phyloP scores from a whole-genome alignment of 1,140 invertebrate species.

The Periplaneta americana region DNA sequence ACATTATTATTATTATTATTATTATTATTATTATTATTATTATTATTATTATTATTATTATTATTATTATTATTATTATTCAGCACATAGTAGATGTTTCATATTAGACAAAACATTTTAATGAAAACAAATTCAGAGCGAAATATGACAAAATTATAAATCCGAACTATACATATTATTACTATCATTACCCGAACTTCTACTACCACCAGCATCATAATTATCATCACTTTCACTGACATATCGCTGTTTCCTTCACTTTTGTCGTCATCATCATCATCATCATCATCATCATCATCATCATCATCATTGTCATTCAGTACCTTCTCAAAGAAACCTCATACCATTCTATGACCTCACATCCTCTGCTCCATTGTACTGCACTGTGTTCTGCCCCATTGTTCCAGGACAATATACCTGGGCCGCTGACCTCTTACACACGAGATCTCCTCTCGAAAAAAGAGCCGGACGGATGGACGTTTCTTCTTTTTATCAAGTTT shows the following conservation, averaged over 20 bases:
- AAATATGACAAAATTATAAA: no score
- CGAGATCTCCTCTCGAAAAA: not conserved
- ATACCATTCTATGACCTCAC: not conserved
- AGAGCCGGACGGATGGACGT: not conserved
- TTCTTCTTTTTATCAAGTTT: not conserved
- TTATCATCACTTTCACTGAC: not conserved
- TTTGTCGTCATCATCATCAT: not conserved
- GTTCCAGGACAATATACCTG: not conserved
- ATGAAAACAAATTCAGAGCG: no score
- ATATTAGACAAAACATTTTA: no score
- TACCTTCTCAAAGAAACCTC: not conserved
- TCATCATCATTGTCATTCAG: not conserved
- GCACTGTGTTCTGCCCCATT: no score
- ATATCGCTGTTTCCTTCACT: not conserved
- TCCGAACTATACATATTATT: no score
- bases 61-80: no score
- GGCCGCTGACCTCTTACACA: not conserved
- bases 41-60: no score
- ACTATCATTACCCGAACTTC: no score
- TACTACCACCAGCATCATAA: no score
- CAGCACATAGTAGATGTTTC: no score
- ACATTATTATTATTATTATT: no score
- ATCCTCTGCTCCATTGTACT: not conserved
- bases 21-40: no score
- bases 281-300: not conserved